Evolutionary conservation across 2,888 invertebrate genomes (phyloP), one percentile per base, ranked within the genome.

Genomic region (Agrypnus murinus): DNA sequence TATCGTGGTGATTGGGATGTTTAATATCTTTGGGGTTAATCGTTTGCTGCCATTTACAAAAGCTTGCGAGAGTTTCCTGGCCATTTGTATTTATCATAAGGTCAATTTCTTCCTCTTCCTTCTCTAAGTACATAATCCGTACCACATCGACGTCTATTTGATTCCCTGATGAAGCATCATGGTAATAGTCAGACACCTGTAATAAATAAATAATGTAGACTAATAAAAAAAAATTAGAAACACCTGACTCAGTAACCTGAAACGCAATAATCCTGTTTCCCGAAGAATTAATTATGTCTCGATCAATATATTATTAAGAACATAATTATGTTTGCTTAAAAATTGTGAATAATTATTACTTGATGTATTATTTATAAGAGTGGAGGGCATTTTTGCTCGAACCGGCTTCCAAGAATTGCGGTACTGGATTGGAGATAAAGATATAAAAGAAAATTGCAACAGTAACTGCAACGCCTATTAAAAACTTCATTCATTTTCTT

Each of bases 31-130:
- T 86, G 2, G 88, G 87, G 82, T 90, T 90, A 43, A 89, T 85
- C 53, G 84, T 87, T 45, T 87, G 81, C 75, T 90, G 90, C 91
- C 92, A 92, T 70, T 87, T 86, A 77, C 91, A 90, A 82, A 92
- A 92, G 81, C 90, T 91, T 1, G 84, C 85, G 64, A 92, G 81
- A 0, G 91, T 90, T 63, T 87, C 85, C 62, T 89, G 89, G 0
- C 90, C 90, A 74, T 89, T 81, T 14, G 82, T 80, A 72, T 82
- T 87, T 25, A 88, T 87, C 17, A 78, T 78, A 60, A 89, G 79
- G 80, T 89, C 88, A 69, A 88, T 84, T 79, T 87, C 87, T 71
- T 86, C 82, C 72, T 89, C 87, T 72, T 88, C 86, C 74, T 86
- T 86, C 75, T 90, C 88, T 70, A 91, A 81, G 66, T 88, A 85